Evolutionary conservation across 1,140 invertebrate genomes (phyloP), one percentile per base, ranked within the genome.

Genomic region (Drosophila pseudoobscura): DNA sequence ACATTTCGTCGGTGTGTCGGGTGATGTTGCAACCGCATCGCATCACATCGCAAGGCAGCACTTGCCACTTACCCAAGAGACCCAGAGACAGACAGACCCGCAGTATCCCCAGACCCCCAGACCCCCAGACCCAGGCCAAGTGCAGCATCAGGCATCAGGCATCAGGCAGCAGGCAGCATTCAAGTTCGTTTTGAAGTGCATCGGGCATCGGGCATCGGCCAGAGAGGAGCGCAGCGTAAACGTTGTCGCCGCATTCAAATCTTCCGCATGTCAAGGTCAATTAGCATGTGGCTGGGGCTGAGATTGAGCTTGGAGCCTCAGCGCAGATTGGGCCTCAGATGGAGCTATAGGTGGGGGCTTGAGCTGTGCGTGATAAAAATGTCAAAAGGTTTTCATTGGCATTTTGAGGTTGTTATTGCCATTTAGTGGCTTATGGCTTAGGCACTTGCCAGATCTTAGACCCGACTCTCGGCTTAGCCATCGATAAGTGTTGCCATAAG

Each of bases 241-340:
- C 39, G 17, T 43, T 76, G 69, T 62, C 54, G 49, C 76, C 80
- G 65, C 65, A 78, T 66, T 79, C 80, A 79, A 71, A 87, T 88
- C 83, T 87, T 87, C 83, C 83, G 83, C 83, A 83, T 87, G 83
- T 88, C 83, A 87, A 87, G 83, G 83, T 87, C 83, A 87, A 87
- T 87, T 87, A 87, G 83, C 78, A 87, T 88, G 77, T 76, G 53
- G 35, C 51, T 46, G 59, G 41, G 58, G 46, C 35, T 11, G 4
- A 13, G 35, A 49, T 54, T 60, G 35, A 51, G 64, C 29, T 39
- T 53, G 29, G 31, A 39, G 51, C 7, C 41, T 35, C 50, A 35
- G 35, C 35, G 35, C 1, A 52, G 44, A 35, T 63, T 31, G 31
- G 22, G 47, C 41, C 15, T 39, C 9, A 43, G 29, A 68, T 49